Conservation (phyloP, 2,888 invertebrate species). For the Ommatoiulus sabulosus region DNA sequence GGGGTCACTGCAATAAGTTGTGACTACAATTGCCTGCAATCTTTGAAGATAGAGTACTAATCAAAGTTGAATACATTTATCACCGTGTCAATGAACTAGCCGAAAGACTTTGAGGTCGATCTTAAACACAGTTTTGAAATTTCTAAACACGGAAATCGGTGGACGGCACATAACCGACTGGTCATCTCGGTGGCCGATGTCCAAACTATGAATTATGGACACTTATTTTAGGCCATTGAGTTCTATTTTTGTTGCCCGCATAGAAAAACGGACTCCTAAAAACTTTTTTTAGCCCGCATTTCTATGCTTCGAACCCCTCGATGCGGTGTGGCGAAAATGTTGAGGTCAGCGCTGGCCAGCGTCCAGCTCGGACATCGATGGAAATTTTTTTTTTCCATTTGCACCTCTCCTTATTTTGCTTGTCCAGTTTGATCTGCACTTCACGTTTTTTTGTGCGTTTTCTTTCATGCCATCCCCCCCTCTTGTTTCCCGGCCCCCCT, state of each 20-base stretch:
- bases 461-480: conserved; percentile 15
- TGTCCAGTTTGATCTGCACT: conserved; percentile 43
- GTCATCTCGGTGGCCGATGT: neutral
- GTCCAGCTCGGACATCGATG: conserved; percentile 24
- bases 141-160: too few species aligned
- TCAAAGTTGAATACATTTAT: too few species aligned
- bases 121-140: too few species aligned
- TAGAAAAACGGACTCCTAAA: neutral
- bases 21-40: too few species aligned
- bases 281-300: neutral
- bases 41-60: too few species aligned
- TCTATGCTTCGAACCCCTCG: neutral
- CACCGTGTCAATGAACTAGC: too few species aligned
- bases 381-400: neutral
- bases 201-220: neutral
- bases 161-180: neutral
- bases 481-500: conserved; percentile 9
- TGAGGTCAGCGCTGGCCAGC: conserved; percentile 30
- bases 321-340: neutral
- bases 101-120: too few species aligned
- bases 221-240: neutral
- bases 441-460: conserved; percentile 35
- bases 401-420: conserved; percentile 38
- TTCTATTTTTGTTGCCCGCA: neutral
- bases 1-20: too few species aligned